Evolutionary conservation across 1,140 invertebrate species (phyloP).

Genomic region (Eriocheir sinensis): DNA sequence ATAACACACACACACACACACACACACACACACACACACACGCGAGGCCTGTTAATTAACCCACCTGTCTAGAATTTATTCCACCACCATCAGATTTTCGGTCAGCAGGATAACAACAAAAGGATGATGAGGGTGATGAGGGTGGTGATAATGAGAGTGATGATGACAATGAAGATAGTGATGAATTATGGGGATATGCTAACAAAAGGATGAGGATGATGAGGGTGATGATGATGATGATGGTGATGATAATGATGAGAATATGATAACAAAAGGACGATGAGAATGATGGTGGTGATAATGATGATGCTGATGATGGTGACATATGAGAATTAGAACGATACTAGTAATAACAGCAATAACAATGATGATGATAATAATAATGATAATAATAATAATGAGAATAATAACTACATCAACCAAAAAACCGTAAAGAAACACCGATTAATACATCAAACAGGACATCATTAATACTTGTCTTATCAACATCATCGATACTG

Average conservation of each 20-base stretch:
- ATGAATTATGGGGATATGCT: too few species aligned
- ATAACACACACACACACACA: conserved; percentile 23
- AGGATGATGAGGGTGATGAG: too few species aligned
- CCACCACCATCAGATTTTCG: neutral
- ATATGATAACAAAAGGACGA: neutral
- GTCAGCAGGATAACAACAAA: neutral
- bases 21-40: neutral
- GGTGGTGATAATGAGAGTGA: neutral
- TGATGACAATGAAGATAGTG: neutral
- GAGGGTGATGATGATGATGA: neutral
- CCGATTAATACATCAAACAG: too few species aligned
- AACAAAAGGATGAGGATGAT: too few species aligned
- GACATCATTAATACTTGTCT: neutral
- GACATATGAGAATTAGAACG: neutral
- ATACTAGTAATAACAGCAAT: neutral
- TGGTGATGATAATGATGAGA: neutral
- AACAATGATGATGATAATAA: neutral
- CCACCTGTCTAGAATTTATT: neutral
- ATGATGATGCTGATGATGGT: neutral
- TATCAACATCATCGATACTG: neutral
- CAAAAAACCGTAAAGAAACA: too few species aligned
- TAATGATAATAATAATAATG: neutral
- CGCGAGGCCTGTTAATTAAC: neutral
- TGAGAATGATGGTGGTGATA: too few species aligned
- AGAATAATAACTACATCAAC: neutral